Base-by-base conservation (phyloP, 23 tunicate species). In the Styela plicata region DNA sequence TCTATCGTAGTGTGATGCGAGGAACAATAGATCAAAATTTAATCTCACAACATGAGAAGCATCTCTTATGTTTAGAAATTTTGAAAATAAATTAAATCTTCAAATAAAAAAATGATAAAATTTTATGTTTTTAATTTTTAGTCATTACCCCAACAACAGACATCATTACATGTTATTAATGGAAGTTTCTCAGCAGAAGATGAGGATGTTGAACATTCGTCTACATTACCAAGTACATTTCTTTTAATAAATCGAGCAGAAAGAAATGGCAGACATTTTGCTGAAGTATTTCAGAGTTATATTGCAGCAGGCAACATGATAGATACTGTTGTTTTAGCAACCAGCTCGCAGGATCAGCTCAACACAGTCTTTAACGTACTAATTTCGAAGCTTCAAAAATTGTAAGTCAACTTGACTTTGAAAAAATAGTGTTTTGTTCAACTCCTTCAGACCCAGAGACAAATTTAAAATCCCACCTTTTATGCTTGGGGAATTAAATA, bases 331-430 rank as follows among this genome's bases (percentile, higher is more conserved):
- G 27, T 76, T 20, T 23, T 76, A 7, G 64, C 66, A 1, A 76
- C 81, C 7, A 76, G 31, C 10, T 52, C 81, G 0, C 66, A 27
- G 13, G 81, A 76, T 27, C 66, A 76, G 26, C 65, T 76, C 0
- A 25, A 29, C 10, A 0, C 66, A 10, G 64, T 76, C 21, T 44
- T 76, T 22, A 44, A 25, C 18, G 52, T 24, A 19, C 64, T 76
- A 28, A 76, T 37, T 10, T 1, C 65, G 24, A 76, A 37, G 23
- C 24, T 76, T 24, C 81, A 76, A 52, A 76, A 76, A 57, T 37
- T 76, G 81, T 76, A 29, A 76, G 81, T 76, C 0, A 20, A 44
- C 13, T n/a, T n/a, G n/a, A n/a, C n/a, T n/a, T n/a, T n/a, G n/a
- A n/a, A n/a, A n/a, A n/a, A n/a, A n/a, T n/a, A n/a, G n/a, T n/a